Conservation (phyloP, 2,888 invertebrate genomes). For the Smittia sp. region DNA sequence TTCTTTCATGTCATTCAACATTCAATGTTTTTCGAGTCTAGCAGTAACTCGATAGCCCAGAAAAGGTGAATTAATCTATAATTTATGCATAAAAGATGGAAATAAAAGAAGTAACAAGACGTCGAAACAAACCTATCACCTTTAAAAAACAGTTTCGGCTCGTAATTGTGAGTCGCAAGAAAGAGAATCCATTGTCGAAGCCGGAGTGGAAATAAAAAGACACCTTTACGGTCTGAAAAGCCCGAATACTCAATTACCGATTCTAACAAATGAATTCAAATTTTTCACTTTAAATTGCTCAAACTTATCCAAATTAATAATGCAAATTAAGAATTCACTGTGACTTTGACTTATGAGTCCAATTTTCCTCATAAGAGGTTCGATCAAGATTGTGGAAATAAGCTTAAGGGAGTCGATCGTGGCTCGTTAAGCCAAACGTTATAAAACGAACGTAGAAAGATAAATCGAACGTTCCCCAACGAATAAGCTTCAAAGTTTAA, state of each 20-base stretch:
- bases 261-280: conserved; percentile 36
- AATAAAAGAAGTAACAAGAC: conserved; percentile 7
- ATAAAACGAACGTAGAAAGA: too few species aligned
- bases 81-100: not conserved
- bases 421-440: too few species aligned
- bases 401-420: too few species aligned
- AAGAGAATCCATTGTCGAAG: conserved; percentile 9
- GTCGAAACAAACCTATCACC: conserved; percentile 12
- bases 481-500: too few species aligned
- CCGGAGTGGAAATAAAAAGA: conserved; percentile 36
- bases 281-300: conserved; percentile 37
- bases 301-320: conserved; percentile 16
- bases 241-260: conserved; percentile 24
- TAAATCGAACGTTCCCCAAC: too few species aligned
- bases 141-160: conserved; percentile 4
- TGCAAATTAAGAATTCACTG: conserved; percentile 14
- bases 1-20: not conserved
- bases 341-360: conserved; percentile 33
- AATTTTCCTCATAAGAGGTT: not conserved
- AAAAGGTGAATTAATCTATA: conserved; percentile 18
- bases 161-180: not conserved
- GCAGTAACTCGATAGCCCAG: conserved; percentile 9
- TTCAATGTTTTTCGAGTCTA: not conserved
- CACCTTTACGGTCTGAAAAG: conserved; percentile 40
- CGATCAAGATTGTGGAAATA: conserved; percentile 24